Evolutionary conservation across 2,888 invertebrate species (phyloP).

Genomic region (Timandra comae): DNA sequence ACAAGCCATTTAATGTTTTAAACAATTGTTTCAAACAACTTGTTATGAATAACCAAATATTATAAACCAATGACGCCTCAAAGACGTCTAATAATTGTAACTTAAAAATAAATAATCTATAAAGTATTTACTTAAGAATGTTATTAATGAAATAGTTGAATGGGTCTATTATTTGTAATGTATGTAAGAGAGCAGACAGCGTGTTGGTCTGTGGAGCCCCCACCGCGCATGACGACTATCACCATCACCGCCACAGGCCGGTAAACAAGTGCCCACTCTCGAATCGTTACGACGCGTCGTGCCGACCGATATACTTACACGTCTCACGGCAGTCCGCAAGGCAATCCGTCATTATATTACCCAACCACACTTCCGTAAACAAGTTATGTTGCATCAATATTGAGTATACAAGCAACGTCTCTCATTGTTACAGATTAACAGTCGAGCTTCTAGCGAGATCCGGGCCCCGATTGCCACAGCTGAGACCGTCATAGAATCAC

Average conservation of each 20-base stretch:
- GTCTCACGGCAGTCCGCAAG: constrained; percentile 21
- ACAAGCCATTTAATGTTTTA: too few relatives aligned
- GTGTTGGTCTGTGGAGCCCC: constrained; percentile 51
- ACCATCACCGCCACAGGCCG: constrained; percentile 30
- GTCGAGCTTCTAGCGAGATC: constrained; percentile 56
- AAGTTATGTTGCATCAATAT: constrained; percentile 13
- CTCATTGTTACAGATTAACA: constrained; percentile 60
- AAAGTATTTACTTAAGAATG: too few relatives aligned
- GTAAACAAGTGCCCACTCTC: constrained; percentile 56
- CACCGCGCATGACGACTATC: constrained; percentile 44
- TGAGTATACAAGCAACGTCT: constrained; percentile 12
- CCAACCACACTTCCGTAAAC: constrained; percentile 26
- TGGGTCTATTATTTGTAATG: constrained; percentile 20
- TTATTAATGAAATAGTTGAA: too few relatives aligned
- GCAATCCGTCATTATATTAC: constrained; percentile 22
- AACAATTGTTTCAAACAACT: too few relatives aligned
- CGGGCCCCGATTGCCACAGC: constrained; percentile 75
- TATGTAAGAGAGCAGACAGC: constrained; percentile 42
- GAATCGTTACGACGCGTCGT: constrained; percentile 42
- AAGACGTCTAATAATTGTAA: too few relatives aligned
- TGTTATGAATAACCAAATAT: too few relatives aligned
- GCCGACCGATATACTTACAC: constrained; percentile 22
- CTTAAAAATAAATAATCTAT: too few relatives aligned
- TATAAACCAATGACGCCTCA: too few relatives aligned
- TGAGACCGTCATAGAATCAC: constrained; percentile 68